Evolutionary conservation across 2,113 vertebrate species (phyloP).

Genomic region (Acrocephalus kingi): DNA sequence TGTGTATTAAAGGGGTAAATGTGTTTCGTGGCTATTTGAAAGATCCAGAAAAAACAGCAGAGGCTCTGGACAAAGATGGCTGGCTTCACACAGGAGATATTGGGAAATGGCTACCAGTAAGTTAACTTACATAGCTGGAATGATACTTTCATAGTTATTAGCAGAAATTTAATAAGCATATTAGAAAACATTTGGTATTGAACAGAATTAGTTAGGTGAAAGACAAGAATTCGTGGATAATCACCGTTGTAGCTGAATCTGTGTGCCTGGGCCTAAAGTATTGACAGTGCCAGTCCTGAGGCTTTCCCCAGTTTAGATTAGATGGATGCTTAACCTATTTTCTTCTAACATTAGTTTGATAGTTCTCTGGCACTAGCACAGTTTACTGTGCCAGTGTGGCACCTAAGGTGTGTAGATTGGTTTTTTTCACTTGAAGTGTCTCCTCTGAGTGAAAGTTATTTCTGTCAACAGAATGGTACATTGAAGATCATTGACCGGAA

Average conservation of each 20-base stretch:
- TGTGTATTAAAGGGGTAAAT: constrained; percentile 93
- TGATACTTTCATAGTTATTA: not conserved
- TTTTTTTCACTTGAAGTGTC: not conserved
- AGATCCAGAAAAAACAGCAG: constrained; percentile 88
- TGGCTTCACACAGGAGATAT: constrained; percentile 98
- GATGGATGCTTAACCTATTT: not conserved
- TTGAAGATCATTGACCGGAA: constrained; percentile 96
- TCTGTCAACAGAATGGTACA: constrained; percentile 86
- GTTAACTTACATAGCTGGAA: not conserved
- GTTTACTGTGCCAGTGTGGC: not conserved
- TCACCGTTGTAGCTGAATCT: not conserved
- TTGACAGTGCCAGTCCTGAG: not conserved
- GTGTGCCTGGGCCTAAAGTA: not conserved
- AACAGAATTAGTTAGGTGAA: not conserved
- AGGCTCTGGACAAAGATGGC: constrained; percentile 88
- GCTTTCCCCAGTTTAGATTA: not conserved
- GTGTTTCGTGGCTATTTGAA: constrained; percentile 94
- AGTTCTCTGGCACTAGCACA: not conserved
- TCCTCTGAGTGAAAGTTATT: not conserved
- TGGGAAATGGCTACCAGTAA: constrained; percentile 95
- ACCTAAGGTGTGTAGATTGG: not conserved
- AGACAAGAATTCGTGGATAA: not conserved
- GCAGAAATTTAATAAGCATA: not conserved
- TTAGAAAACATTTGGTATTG: not conserved
- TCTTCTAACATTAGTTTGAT: not conserved